Evolutionary conservation across 2,888 invertebrate species (phyloP), one percentile per base, ranked within the genome.

Genomic region (Trissolcus brochymenae): DNA sequence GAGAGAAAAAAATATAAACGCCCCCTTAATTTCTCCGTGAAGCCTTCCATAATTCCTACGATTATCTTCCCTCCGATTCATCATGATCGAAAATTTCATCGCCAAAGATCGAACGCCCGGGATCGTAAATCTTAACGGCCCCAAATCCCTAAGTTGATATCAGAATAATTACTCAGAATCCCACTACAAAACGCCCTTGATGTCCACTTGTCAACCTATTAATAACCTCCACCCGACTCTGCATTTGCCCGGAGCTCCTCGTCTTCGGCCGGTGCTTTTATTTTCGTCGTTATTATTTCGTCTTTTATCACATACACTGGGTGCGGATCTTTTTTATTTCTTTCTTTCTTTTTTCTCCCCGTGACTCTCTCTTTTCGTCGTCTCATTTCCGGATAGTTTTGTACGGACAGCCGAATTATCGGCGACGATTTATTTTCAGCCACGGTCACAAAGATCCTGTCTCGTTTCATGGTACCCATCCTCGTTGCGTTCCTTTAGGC

Each of bases 381-480:
- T 67, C 67, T 62, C 51, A 68, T 75, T 67, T 75, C 67, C 74
- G 74, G 57, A 40, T 46, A 17, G 51, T 51, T 7, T 35, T 64
- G 66, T 21, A 17, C 62, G 14, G 29, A 50, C 73, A 40, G 56
- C n/a, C 62, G 77, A 65, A 73, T 73, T 70, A 66, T 70, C 65
- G 68, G 73, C 46, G n/a, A 62, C 78, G 78, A 78, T 78, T 78
- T 78, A 78, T 78, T 74, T 71, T 78, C 74, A 67, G 71, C 17
- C 74, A 61, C 54, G 49, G 51, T 40, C 53, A 16, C 46, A 35
- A 19, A n/a, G 57, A 62, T 64, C 43, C 72, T 51, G 29, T 43
- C 60, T 70, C 60, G 60, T 57, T 61, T 46, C 29, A 55, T 49
- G 61, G 13, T 55, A 16, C 43, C 53, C 50, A 41, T 67, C 61